phyloP scores from a whole-genome alignment of 2,797 vertebrate genomes.

The Otolemur crassicaudatus region DNA sequence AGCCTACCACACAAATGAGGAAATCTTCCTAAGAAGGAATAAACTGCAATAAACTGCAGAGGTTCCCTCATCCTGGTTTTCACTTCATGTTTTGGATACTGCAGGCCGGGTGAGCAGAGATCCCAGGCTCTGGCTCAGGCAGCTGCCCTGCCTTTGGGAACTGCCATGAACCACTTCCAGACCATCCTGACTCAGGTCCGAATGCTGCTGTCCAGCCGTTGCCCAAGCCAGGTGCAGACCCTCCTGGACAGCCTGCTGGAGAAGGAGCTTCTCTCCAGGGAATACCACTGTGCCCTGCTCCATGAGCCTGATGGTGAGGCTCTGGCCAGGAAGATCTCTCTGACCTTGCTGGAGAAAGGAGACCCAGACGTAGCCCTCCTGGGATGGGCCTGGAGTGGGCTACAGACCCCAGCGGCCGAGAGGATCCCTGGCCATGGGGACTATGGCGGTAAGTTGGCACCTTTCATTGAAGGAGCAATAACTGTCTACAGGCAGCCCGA shows the following conservation, averaged over 20 bases:
- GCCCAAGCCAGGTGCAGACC: constrained; percentile 76
- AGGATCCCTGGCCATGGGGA: constrained; percentile 32
- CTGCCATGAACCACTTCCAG: constrained; percentile 87
- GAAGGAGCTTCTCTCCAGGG: constrained; percentile 87
- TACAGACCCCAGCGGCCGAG: background rate
- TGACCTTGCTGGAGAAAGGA: constrained; percentile 89
- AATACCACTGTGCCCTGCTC: constrained; percentile 86
- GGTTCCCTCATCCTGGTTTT: constrained; percentile 74
- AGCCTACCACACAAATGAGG: constrained; percentile 79
- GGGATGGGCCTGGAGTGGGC: constrained; percentile 45
- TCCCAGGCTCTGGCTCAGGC: background rate
- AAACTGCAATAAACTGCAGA: constrained; percentile 11
- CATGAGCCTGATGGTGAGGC: constrained; percentile 84
- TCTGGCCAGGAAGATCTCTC: constrained; percentile 86
- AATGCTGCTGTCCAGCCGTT: constrained; percentile 82
- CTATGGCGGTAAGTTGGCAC: constrained; percentile 72
- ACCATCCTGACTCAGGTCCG: constrained; percentile 86
- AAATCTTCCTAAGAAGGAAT: constrained; percentile 78
- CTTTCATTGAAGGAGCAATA: background rate
- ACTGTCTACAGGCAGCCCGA: background rate
- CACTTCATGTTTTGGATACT: constrained; percentile 86
- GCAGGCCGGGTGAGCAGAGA: constrained; percentile 14
- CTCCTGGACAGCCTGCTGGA: constrained; percentile 86
- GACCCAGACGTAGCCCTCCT: constrained; percentile 67
- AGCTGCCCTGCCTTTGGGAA: background rate